Conservation (phyloP, 1,140 invertebrate species). For the Meloidogyne exigua region DNA sequence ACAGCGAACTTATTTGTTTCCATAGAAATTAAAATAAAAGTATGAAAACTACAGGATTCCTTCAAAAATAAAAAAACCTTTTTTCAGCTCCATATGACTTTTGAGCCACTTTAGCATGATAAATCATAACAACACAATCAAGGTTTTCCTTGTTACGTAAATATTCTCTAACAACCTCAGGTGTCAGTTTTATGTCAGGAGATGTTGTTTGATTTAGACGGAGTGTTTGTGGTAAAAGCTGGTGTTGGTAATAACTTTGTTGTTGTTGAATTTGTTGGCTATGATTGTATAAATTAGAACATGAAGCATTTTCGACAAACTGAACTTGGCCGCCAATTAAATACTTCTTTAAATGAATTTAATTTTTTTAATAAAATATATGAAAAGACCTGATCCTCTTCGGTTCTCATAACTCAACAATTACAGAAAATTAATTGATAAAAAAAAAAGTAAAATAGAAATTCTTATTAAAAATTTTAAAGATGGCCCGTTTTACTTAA, state of each 20-base stretch:
- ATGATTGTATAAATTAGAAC: background rate
- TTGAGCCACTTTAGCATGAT: slow-evolving; percentile 96
- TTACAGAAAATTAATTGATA: too few species aligned
- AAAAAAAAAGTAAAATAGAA: background rate
- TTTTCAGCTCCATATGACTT: slow-evolving; percentile 99
- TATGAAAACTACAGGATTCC: too few species aligned
- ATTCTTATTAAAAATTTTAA: too few species aligned
- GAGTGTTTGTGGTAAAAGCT: slow-evolving; percentile 8
- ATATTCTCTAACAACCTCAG: slow-evolving; percentile 56
- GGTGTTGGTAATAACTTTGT: background rate
- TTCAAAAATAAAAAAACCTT: slow-evolving; percentile 66
- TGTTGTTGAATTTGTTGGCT: slow-evolving; percentile 7
- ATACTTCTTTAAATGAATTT: background rate
- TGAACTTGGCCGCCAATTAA: background rate
- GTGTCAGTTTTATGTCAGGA: slow-evolving; percentile 30
- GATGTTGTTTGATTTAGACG: background rate
- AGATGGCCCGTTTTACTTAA: too few species aligned
- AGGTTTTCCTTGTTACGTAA: slow-evolving; percentile 38
- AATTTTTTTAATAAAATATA: background rate
- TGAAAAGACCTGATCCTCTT: background rate
- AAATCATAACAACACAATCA: slow-evolving; percentile 75
- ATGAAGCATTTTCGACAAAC: background rate
- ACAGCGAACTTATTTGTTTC: too few species aligned
- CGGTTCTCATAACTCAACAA: background rate
- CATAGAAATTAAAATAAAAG: too few species aligned